Base-by-base conservation (phyloP, 2,113 vertebrate genomes). In the Mustela lutreola region DNA sequence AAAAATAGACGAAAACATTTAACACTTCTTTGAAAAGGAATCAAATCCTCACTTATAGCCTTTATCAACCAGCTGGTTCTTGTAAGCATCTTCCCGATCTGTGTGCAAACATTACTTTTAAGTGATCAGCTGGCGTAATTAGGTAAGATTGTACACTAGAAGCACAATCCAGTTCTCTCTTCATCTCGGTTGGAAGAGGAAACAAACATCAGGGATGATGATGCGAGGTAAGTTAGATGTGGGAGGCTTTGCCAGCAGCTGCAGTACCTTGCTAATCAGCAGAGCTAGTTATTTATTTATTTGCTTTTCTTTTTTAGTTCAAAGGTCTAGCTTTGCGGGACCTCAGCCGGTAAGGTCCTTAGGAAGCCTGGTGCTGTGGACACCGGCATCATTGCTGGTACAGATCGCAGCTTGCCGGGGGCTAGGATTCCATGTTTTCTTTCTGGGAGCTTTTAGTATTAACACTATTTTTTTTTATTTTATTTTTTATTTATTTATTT, bases 61-160 rank as follows among this genome's bases (percentile, higher is more conserved):
- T 87, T 98, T 98, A 94, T 85, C 97, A 97, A 94, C 85, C 97
- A 96, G 93, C 94, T 98, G 94, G 81, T 96, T 98, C 93, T 96
- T 75, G 76, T 93, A 75, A 96, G 96, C 67, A 26, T 98, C 93
- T 97, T 83, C 92, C 33, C 1, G 8, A 89, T 98, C 97, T 99
- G 95, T 98, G 95, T 98, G 96, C 97, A 98, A 98, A 99, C 98
- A 98, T 88, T 36, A 56, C 96, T 98, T 98, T 97, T 97, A 98
- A 98, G 96, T 85, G 98, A 98, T 98, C 97, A 97, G 96, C 95
- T 75, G 95, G 92, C 3, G 4, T 98, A 98, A 98, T 98, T 98
- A 98, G 98, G 97, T 94, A 98, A 98, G 98, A 97, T 96, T 89
- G 83, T 96, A 86, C 73, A 96, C 98, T 19, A 65, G 92, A 97